Evolutionary conservation across 2,888 invertebrate genomes (phyloP), one percentile per base, ranked within the genome.

Genomic region (Alsophila aescularia): DNA sequence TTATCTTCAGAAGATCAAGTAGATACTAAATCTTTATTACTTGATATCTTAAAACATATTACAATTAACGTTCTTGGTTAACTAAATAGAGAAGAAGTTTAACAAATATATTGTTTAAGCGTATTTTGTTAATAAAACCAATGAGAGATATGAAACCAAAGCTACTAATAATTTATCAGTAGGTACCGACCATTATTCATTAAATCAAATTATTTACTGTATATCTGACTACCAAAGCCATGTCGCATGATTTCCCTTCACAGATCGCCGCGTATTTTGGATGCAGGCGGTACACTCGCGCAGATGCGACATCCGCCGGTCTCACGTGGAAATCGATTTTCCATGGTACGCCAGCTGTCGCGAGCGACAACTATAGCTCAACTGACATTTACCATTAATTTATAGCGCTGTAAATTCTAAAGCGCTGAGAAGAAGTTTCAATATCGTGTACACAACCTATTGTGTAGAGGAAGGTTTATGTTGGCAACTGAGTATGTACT

Each of bases 301-400:
- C 90, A 91, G 90, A 90, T 91, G 90, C 82, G 83, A 88, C 90
- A 88, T 87, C 87, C 89, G 89, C 83, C 87, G 84, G 83, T 80
- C 85, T 83, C 87, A 90, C 89, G 90, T 90, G 90, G 78, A 91
- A 90, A 91, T 91, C 83, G 86, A 90, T 91, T 91, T 90, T 90
- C 90, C 90, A 91, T 89, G 90, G 80, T 87, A 83, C 75, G 81
- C 87, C 91, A 91, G 90, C 90, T 91, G 91, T 86, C 88, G 85
- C 83, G 78, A 76, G 84, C 86, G 87, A 85, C 88, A 87, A 80
- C 81, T 82, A 77, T 79, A 70, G 73, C 72, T 79, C 76, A 68
- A 35, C 61, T 44, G 45, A 54, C 44, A 55, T 54, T 64, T 57
- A 67, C 65, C 75, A 35, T 37, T 31, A 54, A 34, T 47, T 45